Conservation (phyloP, 2,888 invertebrate species). For the Drosophila mulleri region DNA sequence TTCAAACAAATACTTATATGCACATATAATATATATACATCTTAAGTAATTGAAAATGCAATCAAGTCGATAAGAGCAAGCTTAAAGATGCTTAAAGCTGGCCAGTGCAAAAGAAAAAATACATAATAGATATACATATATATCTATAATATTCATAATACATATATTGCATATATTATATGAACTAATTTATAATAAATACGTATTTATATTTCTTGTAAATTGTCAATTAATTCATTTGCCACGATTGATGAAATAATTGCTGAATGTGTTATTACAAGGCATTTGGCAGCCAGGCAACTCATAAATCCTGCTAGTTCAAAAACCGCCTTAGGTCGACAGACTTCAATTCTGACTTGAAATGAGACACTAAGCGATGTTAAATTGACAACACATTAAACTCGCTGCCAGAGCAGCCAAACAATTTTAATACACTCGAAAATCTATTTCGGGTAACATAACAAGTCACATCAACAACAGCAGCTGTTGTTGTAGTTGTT, state of each 20-base stretch:
- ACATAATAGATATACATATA: not conserved
- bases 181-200: too few species aligned
- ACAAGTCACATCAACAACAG: constrained; percentile 37
- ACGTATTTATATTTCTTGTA: too few species aligned
- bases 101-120: too few species aligned
- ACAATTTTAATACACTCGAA: constrained; percentile 73
- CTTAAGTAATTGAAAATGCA: constrained; percentile 67
- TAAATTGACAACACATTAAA: constrained; percentile 74
- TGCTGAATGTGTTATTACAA: constrained; percentile 2
- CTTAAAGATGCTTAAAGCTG: constrained; percentile 2
- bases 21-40: not conserved
- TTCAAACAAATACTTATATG: constrained; percentile 20
- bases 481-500: constrained; percentile 24
- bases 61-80: constrained; percentile 47
- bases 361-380: constrained; percentile 71
- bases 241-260: constrained; percentile 2
- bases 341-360: constrained; percentile 42
- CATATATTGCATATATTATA: not conserved
- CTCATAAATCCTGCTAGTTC: constrained; percentile 31
- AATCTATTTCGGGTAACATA: constrained; percentile 53
- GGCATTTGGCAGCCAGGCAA: constrained; percentile 50
- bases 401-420: constrained; percentile 20
- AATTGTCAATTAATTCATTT: too few species aligned
- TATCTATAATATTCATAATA: too few species aligned
- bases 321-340: constrained; percentile 16